Evolutionary conservation across 1,140 invertebrate genomes (phyloP).

Genomic region (Trissolcus basalis): DNA sequence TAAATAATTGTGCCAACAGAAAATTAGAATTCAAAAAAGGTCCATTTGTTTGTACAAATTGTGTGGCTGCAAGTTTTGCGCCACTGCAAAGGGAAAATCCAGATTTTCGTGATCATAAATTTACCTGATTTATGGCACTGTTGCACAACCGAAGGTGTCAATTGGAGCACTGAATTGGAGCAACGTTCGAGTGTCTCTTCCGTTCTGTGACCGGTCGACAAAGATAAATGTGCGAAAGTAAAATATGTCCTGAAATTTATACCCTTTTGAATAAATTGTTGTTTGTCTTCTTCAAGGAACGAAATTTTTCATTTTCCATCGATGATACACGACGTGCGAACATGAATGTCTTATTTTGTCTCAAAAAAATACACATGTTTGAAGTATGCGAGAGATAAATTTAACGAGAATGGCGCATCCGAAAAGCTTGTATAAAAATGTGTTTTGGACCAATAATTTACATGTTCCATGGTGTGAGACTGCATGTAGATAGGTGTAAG

Average conservation of each 20-base stretch:
- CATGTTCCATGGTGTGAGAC: too few relatives aligned
- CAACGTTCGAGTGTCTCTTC: too few relatives aligned
- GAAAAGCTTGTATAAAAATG: too few relatives aligned
- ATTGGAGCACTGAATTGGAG: too few relatives aligned
- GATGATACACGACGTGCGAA: too few relatives aligned
- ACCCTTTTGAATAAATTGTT: constrained; percentile 5
- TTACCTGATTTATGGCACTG: constrained; percentile 25
- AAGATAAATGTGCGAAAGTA: constrained; percentile 23
- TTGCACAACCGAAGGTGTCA: constrained; percentile 11
- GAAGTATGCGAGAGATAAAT: too few relatives aligned
- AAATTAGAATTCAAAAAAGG: background rate
- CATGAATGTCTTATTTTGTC: too few relatives aligned
- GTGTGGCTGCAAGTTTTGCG: constrained; percentile 27
- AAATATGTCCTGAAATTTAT: constrained; percentile 6
- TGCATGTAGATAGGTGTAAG: constrained; percentile 13
- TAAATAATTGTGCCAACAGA: background rate
- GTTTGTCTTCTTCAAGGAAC: background rate
- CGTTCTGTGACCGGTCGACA: constrained; percentile 2
- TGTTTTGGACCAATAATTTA: too few relatives aligned
- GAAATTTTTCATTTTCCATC: background rate
- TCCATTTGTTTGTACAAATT: constrained; percentile 6
- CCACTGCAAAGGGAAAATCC: constrained; percentile 12
- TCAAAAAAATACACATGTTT: too few relatives aligned
- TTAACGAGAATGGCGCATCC: too few relatives aligned
- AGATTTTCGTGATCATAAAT: constrained; percentile 24